Conservation (phyloP, 2,113 vertebrate species). For the Sander vitreus region DNA sequence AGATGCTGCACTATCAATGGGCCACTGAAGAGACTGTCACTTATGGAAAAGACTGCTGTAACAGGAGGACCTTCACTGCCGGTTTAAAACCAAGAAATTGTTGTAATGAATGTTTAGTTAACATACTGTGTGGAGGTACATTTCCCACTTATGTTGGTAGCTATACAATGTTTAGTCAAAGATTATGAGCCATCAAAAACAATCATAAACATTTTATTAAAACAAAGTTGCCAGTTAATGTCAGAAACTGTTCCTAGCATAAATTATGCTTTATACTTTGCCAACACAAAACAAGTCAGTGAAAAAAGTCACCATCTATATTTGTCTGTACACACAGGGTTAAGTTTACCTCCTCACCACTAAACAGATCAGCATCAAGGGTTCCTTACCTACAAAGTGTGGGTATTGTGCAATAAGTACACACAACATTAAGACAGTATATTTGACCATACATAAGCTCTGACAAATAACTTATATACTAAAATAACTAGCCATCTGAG, state of each 20-base stretch:
- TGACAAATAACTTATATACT: not conserved
- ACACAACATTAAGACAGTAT: slow-evolving; percentile 9
- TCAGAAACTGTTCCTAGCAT: slow-evolving; percentile 8
- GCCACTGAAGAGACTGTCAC: no score
- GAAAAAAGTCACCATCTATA: slow-evolving; percentile 28
- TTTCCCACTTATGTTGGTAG: not conserved
- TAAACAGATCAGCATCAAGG: not conserved
- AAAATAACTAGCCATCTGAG: not conserved
- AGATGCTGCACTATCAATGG: no score
- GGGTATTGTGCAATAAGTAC: not conserved
- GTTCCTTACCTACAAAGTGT: not conserved
- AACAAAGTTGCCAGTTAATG: slow-evolving; percentile 17
- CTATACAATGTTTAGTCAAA: not conserved
- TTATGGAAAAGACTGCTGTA: no score
- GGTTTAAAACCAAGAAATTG: not conserved
- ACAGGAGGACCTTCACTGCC: not conserved
- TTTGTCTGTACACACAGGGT: slow-evolving; percentile 32
- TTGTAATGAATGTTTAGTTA: no score
- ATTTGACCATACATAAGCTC: not conserved
- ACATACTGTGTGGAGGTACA: not conserved
- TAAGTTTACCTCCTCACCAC: slow-evolving; percentile 4
- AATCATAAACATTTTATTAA: slow-evolving; percentile 59
- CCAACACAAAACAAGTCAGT: slow-evolving; percentile 16
- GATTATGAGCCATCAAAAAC: not conserved
- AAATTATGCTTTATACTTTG: not conserved